Evolutionary conservation across 2,888 invertebrate genomes (phyloP).

Genomic region (Nomada hirtipes): DNA sequence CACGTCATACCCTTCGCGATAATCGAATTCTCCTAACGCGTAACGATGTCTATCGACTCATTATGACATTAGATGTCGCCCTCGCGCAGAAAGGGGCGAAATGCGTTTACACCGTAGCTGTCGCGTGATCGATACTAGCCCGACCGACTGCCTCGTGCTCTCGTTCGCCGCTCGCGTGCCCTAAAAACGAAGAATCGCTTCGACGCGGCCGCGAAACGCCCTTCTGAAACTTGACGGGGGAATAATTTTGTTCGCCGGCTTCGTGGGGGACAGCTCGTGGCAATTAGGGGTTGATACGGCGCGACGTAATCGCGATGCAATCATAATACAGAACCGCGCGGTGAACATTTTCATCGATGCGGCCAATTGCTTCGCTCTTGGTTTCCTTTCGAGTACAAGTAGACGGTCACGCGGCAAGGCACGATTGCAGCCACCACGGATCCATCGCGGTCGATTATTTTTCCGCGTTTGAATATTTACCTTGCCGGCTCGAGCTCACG

Average conservation of each 20-base stretch:
- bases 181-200: conserved; percentile 39
- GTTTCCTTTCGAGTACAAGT: not conserved
- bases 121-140: conserved; percentile 67
- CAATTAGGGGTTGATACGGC: not conserved
- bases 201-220: conserved; percentile 10
- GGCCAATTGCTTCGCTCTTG: not conserved
- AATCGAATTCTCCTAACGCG: conserved; percentile 67
- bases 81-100: conserved; percentile 60
- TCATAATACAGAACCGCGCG: not conserved
- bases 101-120: conserved; percentile 65
- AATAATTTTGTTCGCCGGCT: conserved; percentile 33
- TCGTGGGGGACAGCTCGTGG: conserved; percentile 28
- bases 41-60: conserved; percentile 69
- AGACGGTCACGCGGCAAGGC: not conserved
- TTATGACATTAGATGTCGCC: conserved; percentile 69
- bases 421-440: conserved; percentile 9
- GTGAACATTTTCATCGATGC: not conserved
- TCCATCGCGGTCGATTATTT: conserved; percentile 38
- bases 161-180: conserved; percentile 38
- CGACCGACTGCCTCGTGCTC: conserved; percentile 36
- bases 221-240: not conserved
- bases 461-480: conserved; percentile 52
- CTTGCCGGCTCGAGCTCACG: conserved; percentile 43
- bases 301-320: not conserved
- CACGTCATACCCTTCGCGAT: conserved; percentile 43